Evolutionary conservation across 2,888 invertebrate genomes (phyloP).

Genomic region (Eupeodes luniger): DNA sequence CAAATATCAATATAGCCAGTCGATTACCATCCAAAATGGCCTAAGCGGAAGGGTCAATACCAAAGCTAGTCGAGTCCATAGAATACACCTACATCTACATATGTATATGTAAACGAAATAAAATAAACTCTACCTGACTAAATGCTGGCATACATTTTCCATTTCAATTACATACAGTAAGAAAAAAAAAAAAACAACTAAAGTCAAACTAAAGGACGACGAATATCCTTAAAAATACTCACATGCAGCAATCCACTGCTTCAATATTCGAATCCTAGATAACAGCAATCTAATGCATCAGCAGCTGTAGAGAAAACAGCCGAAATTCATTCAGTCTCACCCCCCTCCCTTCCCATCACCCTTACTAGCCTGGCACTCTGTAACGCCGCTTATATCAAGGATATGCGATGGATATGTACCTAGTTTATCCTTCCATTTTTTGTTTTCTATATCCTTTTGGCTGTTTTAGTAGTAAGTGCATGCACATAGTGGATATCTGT

Average conservation of each 20-base stretch:
- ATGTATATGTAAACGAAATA: conserved; percentile 23
- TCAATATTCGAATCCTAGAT: conserved; percentile 61
- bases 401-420: conserved; percentile 35
- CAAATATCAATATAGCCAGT: conserved; percentile 25
- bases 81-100: neutral
- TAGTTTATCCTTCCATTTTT: conserved; percentile 22
- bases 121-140: conserved; percentile 64
- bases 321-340: conserved; percentile 53
- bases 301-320: conserved; percentile 69
- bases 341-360: neutral
- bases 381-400: conserved; percentile 9
- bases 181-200: conserved; percentile 20
- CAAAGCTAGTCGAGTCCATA: conserved; percentile 3
- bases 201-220: conserved; percentile 28
- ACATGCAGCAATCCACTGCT: conserved; percentile 27
- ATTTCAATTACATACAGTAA: conserved; percentile 69
- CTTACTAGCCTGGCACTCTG: neutral
- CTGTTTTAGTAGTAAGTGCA: conserved; percentile 72
- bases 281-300: conserved; percentile 75
- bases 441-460: conserved; percentile 16
- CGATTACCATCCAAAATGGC: conserved; percentile 63
- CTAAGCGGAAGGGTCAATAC: conserved; percentile 56
- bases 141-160: conserved; percentile 64
- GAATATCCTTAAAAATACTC: conserved; percentile 41
- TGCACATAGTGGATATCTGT: conserved; percentile 71